Evolutionary conservation across 2,797 vertebrate species (phyloP), one percentile per base, ranked within the genome.

Genomic region (Schizopygopsis malacanthus): DNA sequence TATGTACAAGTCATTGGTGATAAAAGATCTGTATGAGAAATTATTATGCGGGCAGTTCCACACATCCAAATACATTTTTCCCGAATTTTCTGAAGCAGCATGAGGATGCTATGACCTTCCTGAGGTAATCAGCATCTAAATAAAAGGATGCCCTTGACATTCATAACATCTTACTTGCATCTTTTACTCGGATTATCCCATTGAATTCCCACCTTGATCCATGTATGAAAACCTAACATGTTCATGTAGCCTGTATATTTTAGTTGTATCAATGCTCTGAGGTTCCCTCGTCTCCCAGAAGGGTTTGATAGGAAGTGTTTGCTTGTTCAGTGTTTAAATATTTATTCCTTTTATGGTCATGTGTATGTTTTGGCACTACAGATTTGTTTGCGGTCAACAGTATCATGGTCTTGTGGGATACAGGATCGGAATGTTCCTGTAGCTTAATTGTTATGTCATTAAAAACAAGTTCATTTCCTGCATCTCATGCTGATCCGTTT

Each of bases 371-470:
- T 86, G 81, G 77, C 81, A 11, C 77, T 54, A 69, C 41, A 5
- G 3, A 25, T 52, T 86, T 88, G 76, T 88, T 88, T 88, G 81
- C 6, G 25, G 69, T 12, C 56, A 85, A 69, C 61, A 81, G 83
- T 76, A 59, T 25, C 39, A 13, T 16, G 63, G 79, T 76, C 76
- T 86, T 81, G 13, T 63, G 81, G 69, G 87, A 84, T 69, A 72
- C 16, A 79, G 54, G 84, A 88, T 80, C 61, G 70, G 81, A 86
- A 86, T 81, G 87, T 84, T 88, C 84, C 72, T 56, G 33, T 43
- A 69, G 52, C 37, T 72, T 56, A 70, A 50, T 80, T 76, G 71
- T 85, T 79, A 75, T 76, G 59, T 56, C 56, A 78, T 79, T 63
- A 84, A 71, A 75, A 81, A 75, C n/a, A 75, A 85, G 70, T 59